Conservation (phyloP, 2,888 invertebrate genomes). For the Dolichomitus sp. region DNA sequence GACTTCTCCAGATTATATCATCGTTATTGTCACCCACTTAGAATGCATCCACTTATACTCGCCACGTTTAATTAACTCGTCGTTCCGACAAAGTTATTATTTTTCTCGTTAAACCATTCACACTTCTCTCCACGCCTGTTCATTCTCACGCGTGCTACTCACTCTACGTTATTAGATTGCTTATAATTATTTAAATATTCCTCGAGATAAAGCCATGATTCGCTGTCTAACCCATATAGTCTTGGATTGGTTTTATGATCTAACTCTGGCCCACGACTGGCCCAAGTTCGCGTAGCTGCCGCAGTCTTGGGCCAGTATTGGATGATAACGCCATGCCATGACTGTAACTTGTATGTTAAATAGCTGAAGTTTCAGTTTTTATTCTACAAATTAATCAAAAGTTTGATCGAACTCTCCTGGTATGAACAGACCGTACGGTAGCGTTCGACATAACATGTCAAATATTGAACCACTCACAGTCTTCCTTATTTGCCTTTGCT, state of each 20-base stretch:
- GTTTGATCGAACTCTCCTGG: conserved; percentile 38
- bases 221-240: not conserved
- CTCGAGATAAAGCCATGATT: not conserved
- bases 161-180: conserved; percentile 31
- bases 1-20: conserved; percentile 67
- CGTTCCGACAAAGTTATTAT: conserved; percentile 56
- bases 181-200: conserved; percentile 3
- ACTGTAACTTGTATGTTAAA: not conserved
- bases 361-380: not conserved
- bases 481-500: conserved; percentile 71
- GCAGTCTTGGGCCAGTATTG: no score
- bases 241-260: no score
- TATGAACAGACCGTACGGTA: conserved; percentile 37
- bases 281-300: no score
- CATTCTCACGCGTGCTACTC: conserved; percentile 49
- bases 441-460: conserved; percentile 65
- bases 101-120: conserved; percentile 56
- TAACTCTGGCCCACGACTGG: no score
- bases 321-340: no score
- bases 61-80: conserved; percentile 70
- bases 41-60: conserved; percentile 59
- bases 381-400: conserved; percentile 54
- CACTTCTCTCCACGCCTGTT: conserved; percentile 5
- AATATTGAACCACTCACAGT: conserved; percentile 72
- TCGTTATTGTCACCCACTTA: conserved; percentile 67